These are phyloP conservation scores for Cecidostiba fungosa DNA, from an alignment of 2,888 invertebrate species.

Conservation along the genomic window DNA sequence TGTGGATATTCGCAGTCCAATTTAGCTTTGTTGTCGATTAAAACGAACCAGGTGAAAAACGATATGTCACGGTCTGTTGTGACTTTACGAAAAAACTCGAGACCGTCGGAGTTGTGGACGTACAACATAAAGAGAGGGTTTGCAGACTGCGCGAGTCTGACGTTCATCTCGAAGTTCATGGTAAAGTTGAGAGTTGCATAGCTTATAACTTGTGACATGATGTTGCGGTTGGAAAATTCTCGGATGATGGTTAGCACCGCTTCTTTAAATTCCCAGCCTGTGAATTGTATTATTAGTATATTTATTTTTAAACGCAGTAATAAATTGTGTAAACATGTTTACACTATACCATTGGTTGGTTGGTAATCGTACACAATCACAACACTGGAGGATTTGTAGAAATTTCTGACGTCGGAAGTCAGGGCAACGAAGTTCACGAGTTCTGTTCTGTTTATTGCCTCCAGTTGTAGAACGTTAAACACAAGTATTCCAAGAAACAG, in stretches of 20 bases:
- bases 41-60: slow-evolving; percentile 11
- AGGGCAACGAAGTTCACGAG: background rate
- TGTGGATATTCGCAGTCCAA: slow-evolving; percentile 9
- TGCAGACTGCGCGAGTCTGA: background rate
- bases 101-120: background rate
- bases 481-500: background rate
- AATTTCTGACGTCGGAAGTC: background rate
- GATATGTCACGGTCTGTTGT: background rate
- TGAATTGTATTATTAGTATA: background rate
- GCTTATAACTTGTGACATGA: slow-evolving; percentile 12
- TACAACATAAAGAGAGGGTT: slow-evolving; percentile 8
- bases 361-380: background rate
- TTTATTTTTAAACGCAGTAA: background rate
- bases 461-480: background rate
- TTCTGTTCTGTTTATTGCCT: background rate
- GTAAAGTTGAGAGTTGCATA: background rate
- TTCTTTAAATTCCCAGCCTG: background rate
- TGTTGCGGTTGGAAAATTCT: background rate
- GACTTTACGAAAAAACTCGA: background rate
- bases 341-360: background rate
- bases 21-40: background rate
- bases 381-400: background rate
- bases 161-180: background rate
- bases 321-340: background rate
- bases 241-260: background rate